These are phyloP conservation scores for Luehdorfia chinensis DNA, from an alignment of 1,140 invertebrate genomes.

Conservation along the genomic window DNA sequence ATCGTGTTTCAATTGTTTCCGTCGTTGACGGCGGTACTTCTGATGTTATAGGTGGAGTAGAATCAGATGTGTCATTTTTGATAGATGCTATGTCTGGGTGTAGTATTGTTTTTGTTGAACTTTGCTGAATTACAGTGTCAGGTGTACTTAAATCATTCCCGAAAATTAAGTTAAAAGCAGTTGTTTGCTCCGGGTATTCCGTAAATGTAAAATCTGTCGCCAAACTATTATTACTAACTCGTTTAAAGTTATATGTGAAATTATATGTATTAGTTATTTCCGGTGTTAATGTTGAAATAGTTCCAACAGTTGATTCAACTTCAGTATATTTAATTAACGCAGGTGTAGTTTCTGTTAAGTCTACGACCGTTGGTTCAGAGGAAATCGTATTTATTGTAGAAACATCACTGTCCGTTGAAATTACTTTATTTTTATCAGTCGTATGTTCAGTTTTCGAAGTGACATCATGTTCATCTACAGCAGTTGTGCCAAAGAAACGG, in stretches of 20 bases:
- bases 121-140: neutral
- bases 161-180: no score
- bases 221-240: no score
- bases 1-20: neutral
- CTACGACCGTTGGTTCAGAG: no score
- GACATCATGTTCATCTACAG: no score
- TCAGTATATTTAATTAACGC: neutral
- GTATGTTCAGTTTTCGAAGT: no score
- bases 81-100: neutral
- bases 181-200: neutral
- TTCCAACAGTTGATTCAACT: slow-evolving; percentile 7
- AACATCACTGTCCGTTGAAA: no score
- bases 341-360: neutral
- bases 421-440: no score
- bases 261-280: no score
- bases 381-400: no score
- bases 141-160: neutral
- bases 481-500: no score
- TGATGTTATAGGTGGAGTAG: neutral
- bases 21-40: neutral
- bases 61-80: neutral
- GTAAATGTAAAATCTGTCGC: neutral
- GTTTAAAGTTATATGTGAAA: no score
- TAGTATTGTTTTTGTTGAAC: neutral
- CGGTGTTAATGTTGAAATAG: neutral